Evolutionary conservation across 2,888 invertebrate species (phyloP), one percentile per base, ranked within the genome.

Genomic region (Ashinkailepas kermadecensis): DNA sequence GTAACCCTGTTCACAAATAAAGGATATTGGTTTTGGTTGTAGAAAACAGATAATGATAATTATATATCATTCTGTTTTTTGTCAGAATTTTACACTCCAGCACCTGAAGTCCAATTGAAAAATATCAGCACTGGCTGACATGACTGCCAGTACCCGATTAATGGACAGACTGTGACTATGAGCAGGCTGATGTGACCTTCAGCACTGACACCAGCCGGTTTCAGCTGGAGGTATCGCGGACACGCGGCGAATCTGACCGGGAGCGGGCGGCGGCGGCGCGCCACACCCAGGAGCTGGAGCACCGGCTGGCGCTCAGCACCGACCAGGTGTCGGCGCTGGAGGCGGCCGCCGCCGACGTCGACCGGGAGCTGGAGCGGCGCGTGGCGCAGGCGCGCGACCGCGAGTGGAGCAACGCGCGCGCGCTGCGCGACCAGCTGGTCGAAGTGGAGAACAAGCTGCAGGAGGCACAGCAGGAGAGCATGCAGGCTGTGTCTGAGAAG

Each of bases 371-470:
- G 74, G 74, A 74, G 74, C 74, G 74, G 56, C 74, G 74, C 56
- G 74, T 74, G 74, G 74, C 74, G 21, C 74, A 74, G 74, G 74
- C 74, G 56, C 74, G 74, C 10, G 74, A 74, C 21, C 74, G 74
- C 74, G 74, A 74, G 74, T 74, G 74, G 74, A 56, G 7, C 74
- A 74, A 74, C 74, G 56, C 74, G 74, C 74, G 74, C 56, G 39
- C 18, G 56, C 39, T 74, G 74, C 74, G 74, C 74, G 56, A 74
- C 21, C 74, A 74, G 56, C 74, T 74, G 74, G 56, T 74, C 21
- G 74, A 74, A 56, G 56, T 74, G 74, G 74, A 74, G 56, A 74
- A 54, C 56, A 74, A 74, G 56, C 74, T 74, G 56, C 74, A 74
- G 74, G 74, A 74, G 56, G 8, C 13, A 9, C 74, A 74, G 74